phyloP scores from a whole-genome alignment of 2,113 vertebrate genomes.

The Trachemys scripta region DNA sequence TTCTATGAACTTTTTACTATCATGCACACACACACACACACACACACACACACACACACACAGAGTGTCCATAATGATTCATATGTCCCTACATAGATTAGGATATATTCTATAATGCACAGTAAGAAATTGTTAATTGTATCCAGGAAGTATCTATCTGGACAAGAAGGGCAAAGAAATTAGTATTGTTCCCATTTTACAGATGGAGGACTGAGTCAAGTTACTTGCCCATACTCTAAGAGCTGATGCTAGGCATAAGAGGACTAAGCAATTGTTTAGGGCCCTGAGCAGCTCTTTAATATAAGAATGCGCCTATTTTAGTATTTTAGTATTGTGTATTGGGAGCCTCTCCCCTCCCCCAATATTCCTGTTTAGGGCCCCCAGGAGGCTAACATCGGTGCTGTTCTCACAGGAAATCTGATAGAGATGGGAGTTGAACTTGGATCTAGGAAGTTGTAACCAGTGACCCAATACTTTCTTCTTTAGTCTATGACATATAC shows the following conservation, averaged over 20 bases:
- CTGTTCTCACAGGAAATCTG: background rate
- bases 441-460: background rate
- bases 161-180: slow-evolving; percentile 5
- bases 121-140: slow-evolving; percentile 39
- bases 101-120: slow-evolving; percentile 49
- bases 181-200: background rate
- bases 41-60: background rate
- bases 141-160: slow-evolving; percentile 14
- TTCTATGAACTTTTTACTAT: background rate
- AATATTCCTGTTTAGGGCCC: too few species aligned
- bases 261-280: too few species aligned
- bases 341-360: too few species aligned
- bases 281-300: too few species aligned
- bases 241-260: too few species aligned
- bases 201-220: background rate
- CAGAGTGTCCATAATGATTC: slow-evolving; percentile 21
- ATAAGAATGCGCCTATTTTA: too few species aligned
- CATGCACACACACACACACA: background rate
- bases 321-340: too few species aligned
- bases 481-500: background rate
- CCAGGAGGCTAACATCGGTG: too few species aligned
- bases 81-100: background rate
- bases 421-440: background rate
- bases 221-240: background rate
- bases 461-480: background rate